Evolutionary conservation across 2,888 invertebrate species (phyloP).

Genomic region (Mesoligia furuncula): DNA sequence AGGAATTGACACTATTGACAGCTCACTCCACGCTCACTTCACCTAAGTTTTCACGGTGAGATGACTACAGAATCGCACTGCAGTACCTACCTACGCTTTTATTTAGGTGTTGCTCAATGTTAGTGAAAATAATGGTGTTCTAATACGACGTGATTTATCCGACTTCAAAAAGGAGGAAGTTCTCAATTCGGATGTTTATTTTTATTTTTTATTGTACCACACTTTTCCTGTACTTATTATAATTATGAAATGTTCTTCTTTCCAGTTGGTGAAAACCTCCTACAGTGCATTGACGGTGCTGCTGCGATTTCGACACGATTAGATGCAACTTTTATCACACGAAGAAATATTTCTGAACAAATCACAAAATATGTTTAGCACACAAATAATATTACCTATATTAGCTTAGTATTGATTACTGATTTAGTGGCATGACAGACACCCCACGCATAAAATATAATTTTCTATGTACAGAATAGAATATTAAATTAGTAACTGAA

Average conservation of each 20-base stretch:
- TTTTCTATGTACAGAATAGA: background rate
- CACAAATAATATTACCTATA: background rate
- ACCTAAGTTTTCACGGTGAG: no score
- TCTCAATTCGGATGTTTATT: no score
- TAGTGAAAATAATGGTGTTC: background rate
- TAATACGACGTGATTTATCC: no score
- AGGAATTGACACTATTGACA: no score
- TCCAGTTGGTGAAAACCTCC: conserved; percentile 86
- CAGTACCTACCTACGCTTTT: no score
- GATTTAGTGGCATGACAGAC: no score
- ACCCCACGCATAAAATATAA: background rate
- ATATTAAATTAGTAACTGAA: background rate
- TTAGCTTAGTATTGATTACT: background rate
- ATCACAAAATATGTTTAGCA: background rate
- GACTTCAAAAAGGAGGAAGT: no score
- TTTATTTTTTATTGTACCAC: background rate
- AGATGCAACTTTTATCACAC: conserved; percentile 5
- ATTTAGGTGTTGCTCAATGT: no score
- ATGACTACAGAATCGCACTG: no score
- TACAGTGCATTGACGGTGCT: conserved; percentile 85
- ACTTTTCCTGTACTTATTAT: background rate
- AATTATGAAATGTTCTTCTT: conserved; percentile 52
- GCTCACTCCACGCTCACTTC: no score
- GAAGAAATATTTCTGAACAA: background rate
- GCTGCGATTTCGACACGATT: conserved; percentile 74